phyloP scores from a whole-genome alignment of 2,888 invertebrate genomes.

The Luperina nickerlii region DNA sequence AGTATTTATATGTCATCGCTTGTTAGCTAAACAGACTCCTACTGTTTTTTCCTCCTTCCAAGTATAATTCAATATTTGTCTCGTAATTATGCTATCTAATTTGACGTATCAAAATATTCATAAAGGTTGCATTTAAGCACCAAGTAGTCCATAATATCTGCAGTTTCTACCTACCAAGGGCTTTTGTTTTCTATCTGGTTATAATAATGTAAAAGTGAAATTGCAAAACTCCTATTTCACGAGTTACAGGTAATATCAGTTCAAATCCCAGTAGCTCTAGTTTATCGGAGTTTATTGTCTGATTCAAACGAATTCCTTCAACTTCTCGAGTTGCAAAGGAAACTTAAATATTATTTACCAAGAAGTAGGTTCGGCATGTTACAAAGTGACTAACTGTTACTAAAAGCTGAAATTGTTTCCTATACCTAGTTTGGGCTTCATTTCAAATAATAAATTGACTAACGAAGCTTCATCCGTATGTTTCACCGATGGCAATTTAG shows the following conservation, averaged over 20 bases:
- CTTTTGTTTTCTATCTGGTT: too few species aligned
- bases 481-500: slow-evolving; percentile 55
- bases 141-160: too few species aligned
- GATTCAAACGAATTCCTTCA: slow-evolving; percentile 42
- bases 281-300: slow-evolving; percentile 35
- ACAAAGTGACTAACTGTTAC: slow-evolving; percentile 40
- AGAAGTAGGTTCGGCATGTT: slow-evolving; percentile 11
- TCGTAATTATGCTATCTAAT: too few species aligned
- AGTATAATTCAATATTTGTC: too few species aligned
- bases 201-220: not conserved
- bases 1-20: too few species aligned
- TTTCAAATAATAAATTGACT: slow-evolving; percentile 56
- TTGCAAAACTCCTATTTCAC: slow-evolving; percentile 4
- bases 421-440: slow-evolving; percentile 32
- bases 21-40: too few species aligned
- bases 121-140: too few species aligned
- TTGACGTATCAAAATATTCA: too few species aligned
- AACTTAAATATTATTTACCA: slow-evolving; percentile 31
- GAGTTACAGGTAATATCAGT: slow-evolving; percentile 22
- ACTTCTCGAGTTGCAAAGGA: slow-evolving; percentile 5
- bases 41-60: too few species aligned
- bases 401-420: slow-evolving; percentile 41
- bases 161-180: too few species aligned
- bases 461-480: slow-evolving; percentile 56
- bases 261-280: slow-evolving; percentile 8